Base-by-base conservation (phyloP, 2,888 invertebrate genomes). In the Elmis aenea region DNA sequence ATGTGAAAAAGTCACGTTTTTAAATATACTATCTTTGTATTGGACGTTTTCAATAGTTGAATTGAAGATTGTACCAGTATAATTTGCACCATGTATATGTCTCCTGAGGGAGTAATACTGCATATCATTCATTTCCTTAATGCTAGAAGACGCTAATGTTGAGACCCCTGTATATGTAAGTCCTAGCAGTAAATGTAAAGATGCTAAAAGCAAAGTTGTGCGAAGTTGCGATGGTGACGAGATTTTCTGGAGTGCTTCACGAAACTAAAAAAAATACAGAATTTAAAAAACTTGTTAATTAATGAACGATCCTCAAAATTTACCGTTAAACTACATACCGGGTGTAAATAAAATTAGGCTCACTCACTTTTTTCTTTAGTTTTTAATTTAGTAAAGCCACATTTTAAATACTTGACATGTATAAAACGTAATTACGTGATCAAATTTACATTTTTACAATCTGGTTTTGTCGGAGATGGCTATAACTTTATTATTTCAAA, bases 191-290 rank as follows among this genome's bases (percentile, higher is more conserved):
- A 61, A 77, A 71, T 51, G 77, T 64, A 52, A 75, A 68, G 18
- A 70, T 3, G 81, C 74, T 12, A 85, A 69, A 0, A 79, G 70
- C 1, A 78, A 48, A 0, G 85, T 85, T 2, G 77, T 74, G 38
- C 70, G 73, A 33, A 78, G 67, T 57, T 82, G 76, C 1, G 80
- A 71, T 9, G 73, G 73, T 8, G 81, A 76, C 51, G 83, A 79
- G 28, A 85, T 63, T 55, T 80, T 78, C 57, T 79, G 72, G 51
- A 84, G 80, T 25, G 82, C 76, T 55, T 79, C 80, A 71, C 80
- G 79, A 60, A 83, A 81, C 83, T 85, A 70, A 5, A 59, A 67
- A 15, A 26, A 18, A 26, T 18, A 18, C 8, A 6, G n/a, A n/a
- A n/a, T n/a, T n/a, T n/a, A n/a, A 18, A 18, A 5, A 18, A 18